Percentiles rank a stretch among this genome's conserved stretches.
Conservation (phyloP, 1,140 invertebrate species). For the Cataglyphis hispanica region DNA sequence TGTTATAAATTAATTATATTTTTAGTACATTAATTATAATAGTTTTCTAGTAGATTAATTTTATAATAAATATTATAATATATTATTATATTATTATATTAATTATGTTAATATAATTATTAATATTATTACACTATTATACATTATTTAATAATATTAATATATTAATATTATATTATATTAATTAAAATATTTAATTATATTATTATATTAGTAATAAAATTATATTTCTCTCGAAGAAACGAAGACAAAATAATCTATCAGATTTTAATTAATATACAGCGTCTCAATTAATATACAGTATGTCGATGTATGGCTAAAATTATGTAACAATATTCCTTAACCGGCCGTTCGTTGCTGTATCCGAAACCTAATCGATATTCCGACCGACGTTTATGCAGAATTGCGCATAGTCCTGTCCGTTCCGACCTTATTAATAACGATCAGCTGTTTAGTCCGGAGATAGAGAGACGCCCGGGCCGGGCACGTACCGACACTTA, state of each 20-base stretch:
- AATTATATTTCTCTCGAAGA: neutral
- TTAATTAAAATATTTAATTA: no score
- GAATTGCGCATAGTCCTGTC: slow-evolving; percentile 38
- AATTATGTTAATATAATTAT: no score
- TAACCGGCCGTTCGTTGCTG: neutral
- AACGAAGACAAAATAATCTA: neutral
- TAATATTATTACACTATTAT: no score
- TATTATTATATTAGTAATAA: no score
- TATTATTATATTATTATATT: no score
- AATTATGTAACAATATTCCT: slow-evolving; percentile 39
- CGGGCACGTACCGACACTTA: slow-evolving; percentile 70
- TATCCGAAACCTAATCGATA: slow-evolving; percentile 44
- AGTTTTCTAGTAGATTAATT: no score
- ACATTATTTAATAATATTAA: no score
- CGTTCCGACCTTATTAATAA: slow-evolving; percentile 71
- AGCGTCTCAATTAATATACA: neutral
- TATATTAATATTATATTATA: no score
- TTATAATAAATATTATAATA: no score
- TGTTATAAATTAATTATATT: no score
- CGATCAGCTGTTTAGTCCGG: slow-evolving; percentile 66
- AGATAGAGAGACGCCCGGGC: slow-evolving; percentile 66
- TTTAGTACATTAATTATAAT: no score
- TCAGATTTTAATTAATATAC: neutral
- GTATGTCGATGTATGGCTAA: neutral
- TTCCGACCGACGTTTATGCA: slow-evolving; percentile 46